Evolutionary conservation across 1,140 invertebrate genomes (phyloP).

Genomic region (Doryteuthis pealeii): DNA sequence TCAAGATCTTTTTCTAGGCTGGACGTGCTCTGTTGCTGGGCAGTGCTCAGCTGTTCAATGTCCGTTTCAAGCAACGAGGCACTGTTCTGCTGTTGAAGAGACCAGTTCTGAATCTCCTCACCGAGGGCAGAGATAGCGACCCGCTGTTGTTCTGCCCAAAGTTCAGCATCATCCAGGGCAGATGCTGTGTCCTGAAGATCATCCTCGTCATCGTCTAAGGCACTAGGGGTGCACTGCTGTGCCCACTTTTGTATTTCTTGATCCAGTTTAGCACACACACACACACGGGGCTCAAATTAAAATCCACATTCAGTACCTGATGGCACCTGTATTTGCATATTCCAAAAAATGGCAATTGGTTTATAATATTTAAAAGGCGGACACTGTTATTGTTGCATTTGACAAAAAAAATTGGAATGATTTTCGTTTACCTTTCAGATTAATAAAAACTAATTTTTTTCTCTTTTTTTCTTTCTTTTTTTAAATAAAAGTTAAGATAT

Average conservation of each 20-base stretch:
- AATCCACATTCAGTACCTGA: too few relatives aligned
- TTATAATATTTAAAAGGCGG: too few relatives aligned
- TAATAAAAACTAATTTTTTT: too few relatives aligned
- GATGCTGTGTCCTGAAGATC: neutral
- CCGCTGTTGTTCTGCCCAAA: neutral
- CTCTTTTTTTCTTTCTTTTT: too few relatives aligned
- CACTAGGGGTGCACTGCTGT: neutral
- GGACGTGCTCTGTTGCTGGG: neutral
- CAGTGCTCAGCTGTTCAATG: neutral
- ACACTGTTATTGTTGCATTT: too few relatives aligned
- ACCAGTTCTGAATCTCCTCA: neutral
- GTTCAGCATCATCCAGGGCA: neutral
- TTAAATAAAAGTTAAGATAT: too few relatives aligned
- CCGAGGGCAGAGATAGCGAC: neutral
- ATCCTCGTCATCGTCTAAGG: neutral
- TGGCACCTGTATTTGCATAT: too few relatives aligned
- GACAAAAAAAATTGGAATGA: too few relatives aligned
- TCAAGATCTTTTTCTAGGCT: neutral
- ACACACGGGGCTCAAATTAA: too few relatives aligned
- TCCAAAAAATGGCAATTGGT: too few relatives aligned
- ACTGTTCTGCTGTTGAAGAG: slow-evolving; percentile 3
- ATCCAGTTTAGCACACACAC: neutral
- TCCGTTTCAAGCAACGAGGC: neutral
- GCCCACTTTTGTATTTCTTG: neutral
- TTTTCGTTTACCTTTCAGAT: too few relatives aligned